Conservation (phyloP, 2,888 invertebrate species). For the Rotaria magnacalcarata region DNA sequence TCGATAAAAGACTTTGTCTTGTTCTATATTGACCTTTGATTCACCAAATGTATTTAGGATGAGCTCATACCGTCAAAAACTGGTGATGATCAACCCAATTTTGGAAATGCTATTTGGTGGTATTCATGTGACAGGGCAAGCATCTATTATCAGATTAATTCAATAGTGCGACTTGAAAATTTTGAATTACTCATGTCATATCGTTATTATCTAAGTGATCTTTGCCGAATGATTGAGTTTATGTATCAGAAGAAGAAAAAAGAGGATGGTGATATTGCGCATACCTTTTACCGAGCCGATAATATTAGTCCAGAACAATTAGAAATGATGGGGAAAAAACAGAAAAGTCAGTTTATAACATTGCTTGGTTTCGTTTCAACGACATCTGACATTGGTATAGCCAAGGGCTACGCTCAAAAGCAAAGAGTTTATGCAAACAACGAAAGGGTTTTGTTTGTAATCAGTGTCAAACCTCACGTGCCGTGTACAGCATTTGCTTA, state of each 20-base stretch:
- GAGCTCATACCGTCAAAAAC: not conserved
- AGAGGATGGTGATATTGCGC: not conserved
- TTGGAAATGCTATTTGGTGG: conserved; percentile 23
- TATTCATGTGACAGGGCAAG: conserved; percentile 9
- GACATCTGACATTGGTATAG: not conserved
- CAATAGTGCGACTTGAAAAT: conserved; percentile 28
- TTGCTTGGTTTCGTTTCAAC: not conserved
- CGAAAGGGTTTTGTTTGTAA: not conserved
- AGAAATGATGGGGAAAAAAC: not conserved
- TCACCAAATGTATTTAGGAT: not conserved
- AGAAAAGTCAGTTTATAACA: not conserved
- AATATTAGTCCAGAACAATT: not conserved
- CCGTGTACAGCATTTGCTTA: conserved; percentile 34
- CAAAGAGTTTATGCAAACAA: not conserved
- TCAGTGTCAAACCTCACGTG: not conserved
- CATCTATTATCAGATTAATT: conserved; percentile 11
- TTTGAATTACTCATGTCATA: conserved; percentile 23
- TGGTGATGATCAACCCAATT: conserved; percentile 17
- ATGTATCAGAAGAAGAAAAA: conserved; percentile 3
- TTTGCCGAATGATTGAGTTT: conserved; percentile 15
- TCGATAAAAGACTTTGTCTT: not conserved
- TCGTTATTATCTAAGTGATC: conserved; percentile 21
- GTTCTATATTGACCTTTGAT: no score
- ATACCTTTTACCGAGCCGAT: not conserved
- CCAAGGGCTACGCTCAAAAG: not conserved